These are phyloP conservation scores for Drosophila maculinotata DNA, from an alignment of 2,888 invertebrate species.

Conservation along the genomic window DNA sequence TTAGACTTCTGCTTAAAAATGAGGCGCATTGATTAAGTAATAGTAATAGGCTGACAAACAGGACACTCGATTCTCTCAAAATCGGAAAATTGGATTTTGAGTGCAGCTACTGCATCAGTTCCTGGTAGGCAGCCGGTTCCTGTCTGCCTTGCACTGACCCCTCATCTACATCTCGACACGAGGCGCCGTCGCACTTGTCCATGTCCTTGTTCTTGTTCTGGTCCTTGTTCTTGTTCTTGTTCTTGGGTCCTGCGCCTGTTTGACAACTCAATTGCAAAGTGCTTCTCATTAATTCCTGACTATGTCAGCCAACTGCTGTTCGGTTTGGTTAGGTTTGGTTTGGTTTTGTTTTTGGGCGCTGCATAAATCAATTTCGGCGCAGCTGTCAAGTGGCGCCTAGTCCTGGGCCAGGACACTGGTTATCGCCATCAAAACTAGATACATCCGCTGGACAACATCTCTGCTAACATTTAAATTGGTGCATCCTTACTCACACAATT, in stretches of 20 bases:
- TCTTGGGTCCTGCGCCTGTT: conserved; percentile 25
- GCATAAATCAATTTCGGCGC: conserved; percentile 62
- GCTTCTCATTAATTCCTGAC: conserved; percentile 67
- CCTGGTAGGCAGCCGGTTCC: conserved; percentile 42
- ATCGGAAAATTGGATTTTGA: not conserved
- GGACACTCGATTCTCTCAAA: conserved; percentile 24
- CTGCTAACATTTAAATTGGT: conserved; percentile 1
- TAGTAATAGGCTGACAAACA: conserved; percentile 65
- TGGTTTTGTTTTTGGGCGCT: conserved; percentile 14
- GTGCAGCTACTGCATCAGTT: conserved; percentile 39
- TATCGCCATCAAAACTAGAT: conserved; percentile 5
- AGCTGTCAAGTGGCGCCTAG: conserved; percentile 63
- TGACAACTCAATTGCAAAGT: conserved; percentile 73
- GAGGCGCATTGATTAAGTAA: conserved; percentile 73
- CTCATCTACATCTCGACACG: conserved; percentile 26
- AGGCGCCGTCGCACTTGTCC: conserved; percentile 41
- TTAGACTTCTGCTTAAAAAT: conserved; percentile 66
- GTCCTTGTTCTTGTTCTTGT: conserved; percentile 6
- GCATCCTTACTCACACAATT: not conserved
- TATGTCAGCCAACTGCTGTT: conserved; percentile 70
- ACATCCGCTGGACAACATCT: conserved; percentile 11
- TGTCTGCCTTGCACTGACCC: conserved; percentile 1
- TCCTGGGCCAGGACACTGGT: conserved; percentile 8
- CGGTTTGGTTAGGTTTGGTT: conserved; percentile 23
- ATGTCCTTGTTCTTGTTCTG: not conserved